Evolutionary conservation across 2,888 invertebrate species (phyloP), one percentile per base, ranked within the genome.

Genomic region (Teleogryllus oceanicus): DNA sequence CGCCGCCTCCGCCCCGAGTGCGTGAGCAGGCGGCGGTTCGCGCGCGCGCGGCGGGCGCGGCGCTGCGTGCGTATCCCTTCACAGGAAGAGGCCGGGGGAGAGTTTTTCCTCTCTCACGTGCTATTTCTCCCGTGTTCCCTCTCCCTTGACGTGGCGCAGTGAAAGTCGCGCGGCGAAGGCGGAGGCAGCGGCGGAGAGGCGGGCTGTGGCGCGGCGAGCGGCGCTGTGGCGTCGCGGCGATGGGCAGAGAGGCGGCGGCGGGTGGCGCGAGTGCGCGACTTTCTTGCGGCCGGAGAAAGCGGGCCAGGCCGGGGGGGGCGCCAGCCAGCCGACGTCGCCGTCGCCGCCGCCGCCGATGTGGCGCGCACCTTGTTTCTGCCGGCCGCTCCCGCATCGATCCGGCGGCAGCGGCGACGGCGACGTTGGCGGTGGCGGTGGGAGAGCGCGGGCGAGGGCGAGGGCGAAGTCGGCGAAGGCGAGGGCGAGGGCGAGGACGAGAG

Each of bases 71-170:
- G 37, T 37, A 37, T 37, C 37, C 37, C 37, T 37, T 37, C 37
- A 37, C 37, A 37, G 37, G 37, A 37, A 37, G 37, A 37, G 37
- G 37, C 37, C 37, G 37, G 37, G 37, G 37, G 37, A 37, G 37
- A 37, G 37, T 62, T 62, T 62, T 62, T 62, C 62, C 62, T n/a
- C 62, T 62, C 62, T 62, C 62, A 62, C 62, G 62, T 62, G 62
- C 62, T 62, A 62, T 62, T 62, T 62, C 62, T 62, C 62, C 62
- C 37, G 37, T 8, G 37, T 37, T 37, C 37, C 37, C 37, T 37
- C 37, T 37, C 37, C 37, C 37, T 37, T 37, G 37, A 37, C 37
- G 37, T 37, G 37, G 62, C 62, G 16, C 13, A 62, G 62, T 62
- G 62, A 62, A 62, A 62, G 62, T 62, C 62, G 16, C 62, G 62